These are phyloP conservation scores for Pheosia tremula DNA, from an alignment of 2,888 invertebrate genomes.

Conservation along the genomic window DNA sequence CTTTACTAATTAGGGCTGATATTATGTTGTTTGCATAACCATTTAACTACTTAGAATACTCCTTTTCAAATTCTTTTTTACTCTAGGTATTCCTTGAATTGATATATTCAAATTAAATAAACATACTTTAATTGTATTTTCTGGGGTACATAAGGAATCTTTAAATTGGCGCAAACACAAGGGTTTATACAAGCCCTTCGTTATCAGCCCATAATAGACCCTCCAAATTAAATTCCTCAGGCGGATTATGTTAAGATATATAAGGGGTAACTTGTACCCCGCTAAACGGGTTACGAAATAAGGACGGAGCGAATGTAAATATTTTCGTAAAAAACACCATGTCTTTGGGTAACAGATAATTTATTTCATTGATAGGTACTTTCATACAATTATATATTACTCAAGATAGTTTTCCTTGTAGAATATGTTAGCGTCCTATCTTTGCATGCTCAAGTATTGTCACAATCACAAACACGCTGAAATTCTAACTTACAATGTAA, in stretches of 20 bases:
- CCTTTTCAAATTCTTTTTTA: too few relatives aligned
- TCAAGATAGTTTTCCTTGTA: too few relatives aligned
- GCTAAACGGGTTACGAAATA: slow-evolving; percentile 1
- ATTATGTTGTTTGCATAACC: too few relatives aligned
- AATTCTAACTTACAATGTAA: too few relatives aligned
- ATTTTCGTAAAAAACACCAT: not conserved
- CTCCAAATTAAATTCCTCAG: slow-evolving; percentile 45
- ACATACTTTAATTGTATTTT: too few relatives aligned
- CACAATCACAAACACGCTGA: too few relatives aligned
- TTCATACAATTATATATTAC: not conserved
- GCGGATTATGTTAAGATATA: slow-evolving; percentile 21
- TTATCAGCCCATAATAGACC: slow-evolving; percentile 42
- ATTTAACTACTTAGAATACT: too few relatives aligned
- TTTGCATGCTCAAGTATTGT: too few relatives aligned
- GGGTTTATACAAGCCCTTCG: slow-evolving; percentile 26
- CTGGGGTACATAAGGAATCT: slow-evolving; percentile 23
- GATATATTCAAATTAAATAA: too few relatives aligned
- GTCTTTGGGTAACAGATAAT: not conserved
- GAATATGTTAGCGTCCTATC: too few relatives aligned
- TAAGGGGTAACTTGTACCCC: slow-evolving; percentile 5
- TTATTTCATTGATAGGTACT: not conserved
- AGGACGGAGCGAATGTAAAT: not conserved
- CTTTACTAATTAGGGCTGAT: too few relatives aligned
- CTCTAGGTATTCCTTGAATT: too few relatives aligned
- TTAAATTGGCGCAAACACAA: slow-evolving; percentile 27